These are phyloP conservation scores for Sciurus niger DNA, from an alignment of 2,113 vertebrate genomes.

Conservation along the genomic window DNA sequence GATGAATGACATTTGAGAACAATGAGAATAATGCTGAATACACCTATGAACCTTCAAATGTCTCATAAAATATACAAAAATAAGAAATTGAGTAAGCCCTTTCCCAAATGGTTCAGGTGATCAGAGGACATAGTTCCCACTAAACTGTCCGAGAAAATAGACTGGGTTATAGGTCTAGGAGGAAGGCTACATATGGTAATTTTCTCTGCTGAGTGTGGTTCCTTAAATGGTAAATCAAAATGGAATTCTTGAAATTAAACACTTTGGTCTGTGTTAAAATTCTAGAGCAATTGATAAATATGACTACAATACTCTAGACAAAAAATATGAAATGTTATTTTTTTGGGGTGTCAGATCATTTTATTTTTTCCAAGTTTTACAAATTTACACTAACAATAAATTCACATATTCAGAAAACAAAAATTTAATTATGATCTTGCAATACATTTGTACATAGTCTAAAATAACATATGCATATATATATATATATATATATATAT, in stretches of 20 bases:
- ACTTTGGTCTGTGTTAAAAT: not conserved
- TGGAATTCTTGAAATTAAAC: not conserved
- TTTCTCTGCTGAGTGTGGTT: not conserved
- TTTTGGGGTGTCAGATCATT: no score
- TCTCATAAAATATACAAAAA: not conserved
- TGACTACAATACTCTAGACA: not conserved
- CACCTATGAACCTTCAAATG: not conserved
- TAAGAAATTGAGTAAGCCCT: not conserved
- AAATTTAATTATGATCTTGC: no score
- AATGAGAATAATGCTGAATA: not conserved
- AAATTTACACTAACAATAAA: no score
- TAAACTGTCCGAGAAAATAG: not conserved
- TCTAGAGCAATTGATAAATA: not conserved
- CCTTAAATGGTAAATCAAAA: not conserved
- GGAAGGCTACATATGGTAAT: not conserved
- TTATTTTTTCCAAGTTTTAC: no score
- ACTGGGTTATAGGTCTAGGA: not conserved
- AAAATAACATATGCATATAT: no score
- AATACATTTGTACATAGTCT: no score
- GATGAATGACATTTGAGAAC: conserved; percentile 34
- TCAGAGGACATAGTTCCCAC: not conserved
- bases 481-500: not conserved
- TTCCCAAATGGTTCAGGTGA: not conserved
- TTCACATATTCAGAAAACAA: no score
- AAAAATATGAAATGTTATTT: not conserved